Evolutionary conservation across 2,888 invertebrate genomes (phyloP).

Genomic region (Sphaeridia pumilis): DNA sequence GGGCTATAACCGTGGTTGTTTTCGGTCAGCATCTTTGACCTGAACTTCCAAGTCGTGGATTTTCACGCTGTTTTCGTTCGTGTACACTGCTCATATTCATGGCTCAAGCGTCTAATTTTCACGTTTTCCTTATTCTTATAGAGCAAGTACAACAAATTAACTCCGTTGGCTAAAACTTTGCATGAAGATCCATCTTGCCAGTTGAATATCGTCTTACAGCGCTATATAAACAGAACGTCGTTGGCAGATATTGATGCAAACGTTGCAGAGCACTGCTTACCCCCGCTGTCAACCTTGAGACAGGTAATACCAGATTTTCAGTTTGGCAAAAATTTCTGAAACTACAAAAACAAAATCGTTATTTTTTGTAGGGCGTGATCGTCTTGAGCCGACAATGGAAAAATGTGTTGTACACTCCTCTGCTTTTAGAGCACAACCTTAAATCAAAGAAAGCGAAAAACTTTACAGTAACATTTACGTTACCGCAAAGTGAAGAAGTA

Average conservation of each 20-base stretch:
- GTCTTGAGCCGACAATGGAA: constrained; percentile 95
- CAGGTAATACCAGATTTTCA: constrained; percentile 48
- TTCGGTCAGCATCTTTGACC: too few species aligned
- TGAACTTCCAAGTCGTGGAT: too few species aligned
- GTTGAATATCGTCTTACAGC: constrained; percentile 74
- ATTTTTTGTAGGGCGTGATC: constrained; percentile 64
- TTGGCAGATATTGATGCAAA: constrained; percentile 68
- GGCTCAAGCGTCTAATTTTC: not conserved
- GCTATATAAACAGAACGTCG: constrained; percentile 66
- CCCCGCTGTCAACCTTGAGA: constrained; percentile 72
- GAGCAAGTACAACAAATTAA: constrained; percentile 83
- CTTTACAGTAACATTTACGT: constrained; percentile 76
- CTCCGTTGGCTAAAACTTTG: constrained; percentile 74
- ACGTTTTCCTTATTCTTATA: constrained; percentile 39
- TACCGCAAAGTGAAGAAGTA: constrained; percentile 72
- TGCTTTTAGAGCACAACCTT: constrained; percentile 76
- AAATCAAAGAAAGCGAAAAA: constrained; percentile 56
- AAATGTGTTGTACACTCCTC: constrained; percentile 84
- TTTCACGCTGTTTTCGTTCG: too few species aligned
- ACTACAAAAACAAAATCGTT: not conserved
- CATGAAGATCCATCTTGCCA: constrained; percentile 94
- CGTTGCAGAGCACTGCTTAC: constrained; percentile 68
- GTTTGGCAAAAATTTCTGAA: not conserved
- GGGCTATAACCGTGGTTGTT: not conserved
- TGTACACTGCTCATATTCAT: too few species aligned